Base-by-base conservation (phyloP, 2,797 vertebrate genomes). In the Setipinna tenuifilis region DNA sequence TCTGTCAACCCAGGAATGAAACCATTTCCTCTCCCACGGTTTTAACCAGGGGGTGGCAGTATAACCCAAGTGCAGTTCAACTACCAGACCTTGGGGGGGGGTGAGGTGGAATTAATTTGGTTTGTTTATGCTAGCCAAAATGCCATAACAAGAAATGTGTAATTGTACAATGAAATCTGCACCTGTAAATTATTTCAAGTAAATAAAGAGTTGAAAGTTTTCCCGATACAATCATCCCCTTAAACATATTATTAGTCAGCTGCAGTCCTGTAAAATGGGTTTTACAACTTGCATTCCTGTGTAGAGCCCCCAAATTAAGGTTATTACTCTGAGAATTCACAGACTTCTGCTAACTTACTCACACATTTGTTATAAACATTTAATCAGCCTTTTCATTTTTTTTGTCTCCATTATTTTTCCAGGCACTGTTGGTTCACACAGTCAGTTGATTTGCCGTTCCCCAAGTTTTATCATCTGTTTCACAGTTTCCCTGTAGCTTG, bases 301-400 rank as follows among this genome's bases (percentile, higher is more conserved):
- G 14, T 35, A 3, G 50, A 54, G 23, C 35, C 12, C 11, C 28
- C 65, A 71, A 71, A 71, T 71, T 17, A 71, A 71, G 65, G 16
- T 21, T 17, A 78, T 78, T 78, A 78, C 31, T 41, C 31, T 11
- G 7, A 21, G 71, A 78, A 11, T 21, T 41, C 65, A 71, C 28
- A 71, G 71, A 78, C 6, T 25, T 78, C 19, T 41, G 71, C 35
- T 44, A 78, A 44, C 35, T 19, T 21, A 78, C 71, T 44, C 71
- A 44, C 71, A 78, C 35, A 78, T 78, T 41, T n/a, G n/a, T 44
- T 44, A 78, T 78, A 78, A 41, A 35, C 71, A 78, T 78, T 44
- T 44, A 41, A 78, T 78, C 71, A 41, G 31, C 41, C 31, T 35
- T 41, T 35, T 41, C 41, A 19, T 41, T 21, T 14, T 21, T 78